Evolutionary conservation across 2,797 vertebrate species (phyloP).

Genomic region (Siniperca obscura): DNA sequence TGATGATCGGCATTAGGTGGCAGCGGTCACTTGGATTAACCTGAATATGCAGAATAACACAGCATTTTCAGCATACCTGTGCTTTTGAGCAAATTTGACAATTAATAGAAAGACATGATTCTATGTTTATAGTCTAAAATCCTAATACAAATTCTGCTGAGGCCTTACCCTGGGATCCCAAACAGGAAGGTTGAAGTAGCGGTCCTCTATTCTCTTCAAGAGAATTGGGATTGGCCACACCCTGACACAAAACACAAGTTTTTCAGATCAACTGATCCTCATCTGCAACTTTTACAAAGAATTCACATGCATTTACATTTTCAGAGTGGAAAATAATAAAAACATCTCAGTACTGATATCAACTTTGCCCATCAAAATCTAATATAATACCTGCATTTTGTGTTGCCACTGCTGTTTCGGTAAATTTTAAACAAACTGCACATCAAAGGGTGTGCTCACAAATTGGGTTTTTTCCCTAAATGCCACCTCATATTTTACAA

Average conservation of each 20-base stretch:
- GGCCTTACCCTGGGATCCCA: slow-evolving; percentile 92
- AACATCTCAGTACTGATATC: background rate
- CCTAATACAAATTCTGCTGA: background rate
- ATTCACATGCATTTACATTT: background rate
- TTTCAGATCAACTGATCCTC: background rate
- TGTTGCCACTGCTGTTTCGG: no score
- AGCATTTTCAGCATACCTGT: background rate
- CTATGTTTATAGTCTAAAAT: background rate
- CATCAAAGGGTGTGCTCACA: background rate
- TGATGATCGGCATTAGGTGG: slow-evolving; percentile 96
- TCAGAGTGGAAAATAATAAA: background rate
- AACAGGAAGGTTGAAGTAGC: slow-evolving; percentile 91
- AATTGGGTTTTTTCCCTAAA: background rate
- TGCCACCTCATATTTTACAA: background rate
- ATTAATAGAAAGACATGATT: background rate
- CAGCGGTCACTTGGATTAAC: slow-evolving; percentile 92
- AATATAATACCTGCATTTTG: background rate
- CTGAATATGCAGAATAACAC: slow-evolving; percentile 71
- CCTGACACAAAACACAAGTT: slow-evolving; percentile 74
- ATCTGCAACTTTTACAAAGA: background rate
- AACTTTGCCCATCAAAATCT: background rate
- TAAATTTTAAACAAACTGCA: background rate
- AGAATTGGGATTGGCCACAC: slow-evolving; percentile 93
- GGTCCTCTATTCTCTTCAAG: slow-evolving; percentile 90
- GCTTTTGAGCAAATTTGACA: background rate